phyloP scores from a whole-genome alignment of 2,888 invertebrate species.

The Argynnis bischoffii region DNA sequence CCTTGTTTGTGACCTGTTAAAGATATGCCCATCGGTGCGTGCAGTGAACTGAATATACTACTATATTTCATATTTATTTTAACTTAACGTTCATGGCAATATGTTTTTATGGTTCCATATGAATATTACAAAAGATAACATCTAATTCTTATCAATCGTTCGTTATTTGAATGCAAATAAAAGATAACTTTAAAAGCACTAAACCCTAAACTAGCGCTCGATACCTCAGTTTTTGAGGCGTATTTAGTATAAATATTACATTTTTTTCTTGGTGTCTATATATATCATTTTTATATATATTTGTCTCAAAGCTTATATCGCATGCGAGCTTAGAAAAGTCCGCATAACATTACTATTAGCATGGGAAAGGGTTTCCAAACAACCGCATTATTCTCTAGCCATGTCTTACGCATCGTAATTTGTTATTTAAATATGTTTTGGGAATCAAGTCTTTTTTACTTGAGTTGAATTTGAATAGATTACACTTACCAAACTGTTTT shows the following conservation, averaged over 20 bases:
- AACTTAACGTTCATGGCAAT: neutral
- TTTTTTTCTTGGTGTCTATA: neutral
- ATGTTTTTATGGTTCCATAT: neutral
- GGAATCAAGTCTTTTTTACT: constrained; percentile 42
- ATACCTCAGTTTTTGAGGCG: too few species aligned
- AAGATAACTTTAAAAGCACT: constrained; percentile 21
- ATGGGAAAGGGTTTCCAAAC: constrained; percentile 36
- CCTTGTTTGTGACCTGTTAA: constrained; percentile 63
- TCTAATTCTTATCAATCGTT: constrained; percentile 22
- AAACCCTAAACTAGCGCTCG: neutral
- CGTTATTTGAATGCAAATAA: constrained; percentile 22
- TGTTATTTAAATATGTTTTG: constrained; percentile 56
- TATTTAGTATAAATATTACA: too few species aligned
- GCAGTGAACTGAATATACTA: constrained; percentile 33
- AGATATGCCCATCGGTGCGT: constrained; percentile 49
- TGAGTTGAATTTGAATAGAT: constrained; percentile 33
- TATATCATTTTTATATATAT: neutral
- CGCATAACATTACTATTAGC: constrained; percentile 22
- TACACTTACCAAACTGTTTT: constrained; percentile 2
- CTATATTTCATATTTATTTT: constrained; percentile 16
- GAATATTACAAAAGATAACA: constrained; percentile 18
- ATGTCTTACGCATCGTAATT: constrained; percentile 51
- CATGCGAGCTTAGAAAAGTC: constrained; percentile 4
- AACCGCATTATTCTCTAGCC: constrained; percentile 50
- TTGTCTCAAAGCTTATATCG: constrained; percentile 6